phyloP scores from a whole-genome alignment of 1,140 invertebrate genomes.

The Drosophila fuyamai region DNA sequence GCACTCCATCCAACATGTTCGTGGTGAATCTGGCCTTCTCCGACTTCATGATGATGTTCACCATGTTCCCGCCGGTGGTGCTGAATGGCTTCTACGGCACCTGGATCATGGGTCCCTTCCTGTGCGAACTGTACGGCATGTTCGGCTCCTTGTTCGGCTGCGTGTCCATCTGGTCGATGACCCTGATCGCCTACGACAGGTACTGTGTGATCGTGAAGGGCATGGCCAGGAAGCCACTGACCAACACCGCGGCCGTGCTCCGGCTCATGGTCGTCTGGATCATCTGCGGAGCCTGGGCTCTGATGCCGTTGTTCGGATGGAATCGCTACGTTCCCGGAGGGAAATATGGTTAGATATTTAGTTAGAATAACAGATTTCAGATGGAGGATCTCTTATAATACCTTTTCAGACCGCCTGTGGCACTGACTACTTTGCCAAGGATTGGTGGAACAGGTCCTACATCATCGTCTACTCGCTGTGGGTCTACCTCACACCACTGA shows the following conservation, averaged over 20 bases:
- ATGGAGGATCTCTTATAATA: too few relatives aligned
- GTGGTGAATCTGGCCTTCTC: constrained; percentile 93
- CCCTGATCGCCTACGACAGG: constrained; percentile 92
- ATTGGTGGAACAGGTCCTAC: constrained; percentile 88
- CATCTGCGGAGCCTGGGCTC: constrained; percentile 88
- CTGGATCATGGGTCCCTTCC: constrained; percentile 90
- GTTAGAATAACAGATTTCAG: too few relatives aligned
- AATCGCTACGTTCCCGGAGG: constrained; percentile 93
- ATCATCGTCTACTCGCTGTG: constrained; percentile 88
- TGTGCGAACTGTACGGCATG: constrained; percentile 92
- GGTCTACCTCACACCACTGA: constrained; percentile 88
- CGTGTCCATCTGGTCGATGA: constrained; percentile 93
- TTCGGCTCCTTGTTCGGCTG: constrained; percentile 92
- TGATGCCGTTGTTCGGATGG: constrained; percentile 92
- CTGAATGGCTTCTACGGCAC: constrained; percentile 92
- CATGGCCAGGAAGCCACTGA: constrained; percentile 89
- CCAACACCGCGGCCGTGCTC: constrained; percentile 88
- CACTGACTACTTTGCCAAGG: constrained; percentile 90
- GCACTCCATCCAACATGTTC: constrained; percentile 92
- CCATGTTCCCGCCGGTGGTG: constrained; percentile 91
- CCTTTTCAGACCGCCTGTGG: constrained; percentile 88
- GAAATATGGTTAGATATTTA: constrained; percentile 87
- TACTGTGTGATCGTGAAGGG: constrained; percentile 95
- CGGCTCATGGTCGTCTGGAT: constrained; percentile 90
- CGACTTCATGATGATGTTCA: constrained; percentile 92